Percentiles rank a stretch among this genome's conserved stretches.
These are phyloP conservation scores for Garra rufa DNA, from an alignment of 2,113 vertebrate genomes.

Conservation along the genomic window DNA sequence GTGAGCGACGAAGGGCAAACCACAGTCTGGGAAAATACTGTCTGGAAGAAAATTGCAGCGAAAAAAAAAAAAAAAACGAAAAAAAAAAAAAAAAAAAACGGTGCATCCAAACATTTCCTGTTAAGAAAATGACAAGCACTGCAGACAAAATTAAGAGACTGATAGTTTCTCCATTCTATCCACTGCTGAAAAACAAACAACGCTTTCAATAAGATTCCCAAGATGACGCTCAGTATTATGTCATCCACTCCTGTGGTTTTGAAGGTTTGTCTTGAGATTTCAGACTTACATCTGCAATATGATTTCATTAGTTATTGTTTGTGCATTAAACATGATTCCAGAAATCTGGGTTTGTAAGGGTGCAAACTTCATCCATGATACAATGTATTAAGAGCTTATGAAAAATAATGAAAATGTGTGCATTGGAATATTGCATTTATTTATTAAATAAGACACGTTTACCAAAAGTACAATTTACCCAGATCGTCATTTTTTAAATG, in stretches of 20 bases:
- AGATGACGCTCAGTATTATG: background rate
- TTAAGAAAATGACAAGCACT: background rate
- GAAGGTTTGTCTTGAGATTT: no score
- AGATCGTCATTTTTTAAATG: no score
- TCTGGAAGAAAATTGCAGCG: constrained; percentile 1
- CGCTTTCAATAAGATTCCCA: background rate
- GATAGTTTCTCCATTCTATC: background rate
- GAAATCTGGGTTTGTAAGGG: background rate
- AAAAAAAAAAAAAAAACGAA: no score
- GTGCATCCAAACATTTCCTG: background rate
- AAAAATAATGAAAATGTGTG: no score
- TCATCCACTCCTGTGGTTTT: background rate
- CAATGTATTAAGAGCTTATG: no score
- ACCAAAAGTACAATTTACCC: no score
- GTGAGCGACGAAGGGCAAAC: background rate
- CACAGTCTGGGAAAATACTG: background rate
- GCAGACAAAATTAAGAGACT: background rate
- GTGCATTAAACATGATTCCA: background rate
- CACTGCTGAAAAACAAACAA: background rate
- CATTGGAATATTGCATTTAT: no score
- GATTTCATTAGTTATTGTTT: background rate
- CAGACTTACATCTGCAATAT: background rate
- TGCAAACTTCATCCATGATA: background rate
- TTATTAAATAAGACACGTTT: no score
- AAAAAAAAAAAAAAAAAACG: constrained; percentile 12